A percentile compares a stretch with the other conserved stretches of the same genome.
These are phyloP conservation scores for Pachyuromys duprasi DNA, from an alignment of 2,797 vertebrate species.

Conservation along the genomic window DNA sequence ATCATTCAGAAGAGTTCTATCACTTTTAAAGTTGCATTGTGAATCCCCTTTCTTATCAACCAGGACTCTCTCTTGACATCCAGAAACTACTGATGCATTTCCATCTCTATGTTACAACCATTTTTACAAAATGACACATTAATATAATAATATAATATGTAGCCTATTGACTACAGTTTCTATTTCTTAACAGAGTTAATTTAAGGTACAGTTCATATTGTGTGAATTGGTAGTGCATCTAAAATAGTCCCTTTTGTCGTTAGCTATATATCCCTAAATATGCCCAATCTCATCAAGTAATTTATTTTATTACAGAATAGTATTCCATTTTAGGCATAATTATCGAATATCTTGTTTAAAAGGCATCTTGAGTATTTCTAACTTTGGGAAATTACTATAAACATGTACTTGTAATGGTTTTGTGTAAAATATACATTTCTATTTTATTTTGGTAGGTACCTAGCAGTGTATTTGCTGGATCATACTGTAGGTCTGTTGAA, in stretches of 20 bases:
- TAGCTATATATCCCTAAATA: background rate
- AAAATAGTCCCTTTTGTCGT: slow-evolving; percentile 21
- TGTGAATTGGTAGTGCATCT: slow-evolving; percentile 26
- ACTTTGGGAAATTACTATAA: slow-evolving; percentile 12
- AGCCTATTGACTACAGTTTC: slow-evolving; percentile 5
- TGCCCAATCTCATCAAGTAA: background rate
- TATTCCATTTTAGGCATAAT: slow-evolving; percentile 28
- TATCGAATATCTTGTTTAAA: slow-evolving; percentile 42
- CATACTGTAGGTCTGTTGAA: slow-evolving; percentile 35
- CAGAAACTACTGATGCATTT: slow-evolving; percentile 17
- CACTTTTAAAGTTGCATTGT: slow-evolving; percentile 47
- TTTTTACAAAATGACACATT: background rate
- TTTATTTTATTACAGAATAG: slow-evolving; percentile 27
- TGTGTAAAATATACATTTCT: slow-evolving; percentile 26
- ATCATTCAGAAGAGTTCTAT: slow-evolving; percentile 36
- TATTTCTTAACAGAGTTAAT: slow-evolving; percentile 37
- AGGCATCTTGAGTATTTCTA: background rate
- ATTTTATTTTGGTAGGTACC: background rate
- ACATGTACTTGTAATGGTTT: slow-evolving; percentile 32
- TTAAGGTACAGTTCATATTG: slow-evolving; percentile 4
- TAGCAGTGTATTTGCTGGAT: background rate
- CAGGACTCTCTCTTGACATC: background rate
- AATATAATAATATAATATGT: slow-evolving; percentile 30
- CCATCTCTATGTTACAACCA: background rate
- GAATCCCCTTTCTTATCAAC: slow-evolving; percentile 13